A percentile compares a stretch with the other conserved stretches of the same genome.
phyloP scores from a whole-genome alignment of 2,888 invertebrate species.

The Seira musarum region DNA sequence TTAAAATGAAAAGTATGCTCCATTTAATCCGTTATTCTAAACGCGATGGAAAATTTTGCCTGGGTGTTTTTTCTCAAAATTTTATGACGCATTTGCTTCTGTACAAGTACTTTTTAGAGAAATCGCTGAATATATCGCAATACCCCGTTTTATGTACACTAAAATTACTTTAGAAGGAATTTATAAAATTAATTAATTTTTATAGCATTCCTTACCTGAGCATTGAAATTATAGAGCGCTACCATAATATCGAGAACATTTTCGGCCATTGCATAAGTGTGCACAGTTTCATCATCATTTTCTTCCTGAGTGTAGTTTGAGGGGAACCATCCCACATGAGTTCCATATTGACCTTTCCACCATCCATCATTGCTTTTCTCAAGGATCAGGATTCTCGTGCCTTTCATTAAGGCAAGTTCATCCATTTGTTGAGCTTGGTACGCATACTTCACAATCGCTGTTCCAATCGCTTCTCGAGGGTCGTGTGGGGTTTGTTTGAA shows the following conservation, averaged over 20 bases:
- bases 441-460: slow-evolving; percentile 96
- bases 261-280: slow-evolving; percentile 95
- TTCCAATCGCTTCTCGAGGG: slow-evolving; percentile 88
- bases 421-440: slow-evolving; percentile 96
- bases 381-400: slow-evolving; percentile 92
- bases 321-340: slow-evolving; percentile 91
- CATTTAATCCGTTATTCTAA: too few relatives aligned
- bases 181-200: neutral
- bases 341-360: slow-evolving; percentile 84
- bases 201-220: slow-evolving; percentile 68
- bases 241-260: slow-evolving; percentile 97
- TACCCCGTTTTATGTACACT: too few relatives aligned
- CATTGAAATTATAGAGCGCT: slow-evolving; percentile 90
- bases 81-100: too few relatives aligned
- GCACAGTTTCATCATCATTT: slow-evolving; percentile 84
- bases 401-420: slow-evolving; percentile 94
- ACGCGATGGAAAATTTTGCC: too few relatives aligned
- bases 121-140: too few relatives aligned
- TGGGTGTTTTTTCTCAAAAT: too few relatives aligned
- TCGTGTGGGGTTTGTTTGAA: slow-evolving; percentile 79
- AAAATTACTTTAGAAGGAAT: too few relatives aligned
- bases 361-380: slow-evolving; percentile 99
- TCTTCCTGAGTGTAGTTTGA: slow-evolving; percentile 96
- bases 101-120: too few relatives aligned
- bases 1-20: too few relatives aligned